Conservation (phyloP, 2,797 vertebrate genomes). For the Mycteria americana region DNA sequence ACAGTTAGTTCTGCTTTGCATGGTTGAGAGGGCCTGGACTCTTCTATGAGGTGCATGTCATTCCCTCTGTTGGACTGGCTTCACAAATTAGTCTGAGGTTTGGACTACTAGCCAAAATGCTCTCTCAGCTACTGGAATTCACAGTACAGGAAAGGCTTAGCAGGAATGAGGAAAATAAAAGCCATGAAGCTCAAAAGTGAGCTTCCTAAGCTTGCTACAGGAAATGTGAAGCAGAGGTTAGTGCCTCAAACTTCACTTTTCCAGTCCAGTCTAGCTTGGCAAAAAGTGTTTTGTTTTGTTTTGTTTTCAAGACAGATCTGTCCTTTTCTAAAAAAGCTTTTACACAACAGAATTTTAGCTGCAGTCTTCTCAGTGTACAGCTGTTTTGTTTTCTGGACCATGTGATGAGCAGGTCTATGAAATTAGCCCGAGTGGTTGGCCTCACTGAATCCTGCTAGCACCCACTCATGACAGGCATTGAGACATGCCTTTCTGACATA, state of each 20-base stretch:
- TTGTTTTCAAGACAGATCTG: not conserved
- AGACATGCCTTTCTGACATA: not conserved
- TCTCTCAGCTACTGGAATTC: not conserved
- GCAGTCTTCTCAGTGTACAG: not conserved
- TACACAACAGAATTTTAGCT: not conserved
- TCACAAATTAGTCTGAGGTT: not conserved
- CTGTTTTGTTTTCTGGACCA: not conserved
- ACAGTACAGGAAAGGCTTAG: not conserved
- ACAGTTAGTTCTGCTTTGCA: not conserved
- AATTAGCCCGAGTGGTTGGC: not conserved
- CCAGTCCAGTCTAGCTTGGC: not conserved
- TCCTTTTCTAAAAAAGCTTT: not conserved
- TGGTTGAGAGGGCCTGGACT: not conserved
- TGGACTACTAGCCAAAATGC: not conserved
- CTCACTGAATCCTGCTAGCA: not conserved
- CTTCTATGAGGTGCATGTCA: not conserved
- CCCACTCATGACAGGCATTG: not conserved
- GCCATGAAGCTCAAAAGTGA: not conserved
- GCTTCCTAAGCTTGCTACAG: not conserved
- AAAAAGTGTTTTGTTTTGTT: not conserved
- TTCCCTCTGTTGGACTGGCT: not conserved
- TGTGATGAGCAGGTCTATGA: not conserved
- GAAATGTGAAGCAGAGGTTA: not conserved
- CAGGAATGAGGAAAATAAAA: not conserved
- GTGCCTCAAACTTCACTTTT: not conserved